Evolutionary conservation across 2,797 vertebrate species (phyloP).

Genomic region (Phylloscopus collybita): DNA sequence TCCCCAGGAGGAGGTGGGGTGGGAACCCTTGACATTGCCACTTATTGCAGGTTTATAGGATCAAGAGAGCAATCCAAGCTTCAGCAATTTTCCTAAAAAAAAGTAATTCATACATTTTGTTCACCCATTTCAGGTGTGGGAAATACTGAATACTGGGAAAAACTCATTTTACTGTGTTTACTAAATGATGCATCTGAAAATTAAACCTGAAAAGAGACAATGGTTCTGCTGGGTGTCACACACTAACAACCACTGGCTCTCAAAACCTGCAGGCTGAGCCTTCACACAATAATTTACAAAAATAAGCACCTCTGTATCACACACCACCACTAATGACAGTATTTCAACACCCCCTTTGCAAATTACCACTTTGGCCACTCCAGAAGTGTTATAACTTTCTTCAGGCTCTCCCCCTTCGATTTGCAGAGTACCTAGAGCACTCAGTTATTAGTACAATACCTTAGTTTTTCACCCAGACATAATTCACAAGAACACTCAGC

Average conservation of each 20-base stretch:
- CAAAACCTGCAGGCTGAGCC: background rate
- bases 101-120: background rate
- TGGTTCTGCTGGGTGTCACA: background rate
- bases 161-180: background rate
- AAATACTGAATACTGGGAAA: background rate
- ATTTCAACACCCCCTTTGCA: background rate
- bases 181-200: background rate
- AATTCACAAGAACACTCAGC: background rate
- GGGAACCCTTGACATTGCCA: constrained; percentile 92
- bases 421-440: background rate
- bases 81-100: constrained; percentile 73
- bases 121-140: background rate
- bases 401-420: background rate
- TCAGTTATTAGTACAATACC: background rate
- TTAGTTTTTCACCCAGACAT: background rate
- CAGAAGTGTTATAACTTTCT: background rate
- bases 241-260: background rate
- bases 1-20: constrained; percentile 94
- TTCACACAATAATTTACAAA: background rate
- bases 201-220: background rate
- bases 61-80: constrained; percentile 66
- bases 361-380: background rate
- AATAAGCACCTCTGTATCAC: background rate
- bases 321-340: background rate
- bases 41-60: constrained; percentile 71